Conservation (phyloP, 2,888 invertebrate species). For the Cephus pulcher region DNA sequence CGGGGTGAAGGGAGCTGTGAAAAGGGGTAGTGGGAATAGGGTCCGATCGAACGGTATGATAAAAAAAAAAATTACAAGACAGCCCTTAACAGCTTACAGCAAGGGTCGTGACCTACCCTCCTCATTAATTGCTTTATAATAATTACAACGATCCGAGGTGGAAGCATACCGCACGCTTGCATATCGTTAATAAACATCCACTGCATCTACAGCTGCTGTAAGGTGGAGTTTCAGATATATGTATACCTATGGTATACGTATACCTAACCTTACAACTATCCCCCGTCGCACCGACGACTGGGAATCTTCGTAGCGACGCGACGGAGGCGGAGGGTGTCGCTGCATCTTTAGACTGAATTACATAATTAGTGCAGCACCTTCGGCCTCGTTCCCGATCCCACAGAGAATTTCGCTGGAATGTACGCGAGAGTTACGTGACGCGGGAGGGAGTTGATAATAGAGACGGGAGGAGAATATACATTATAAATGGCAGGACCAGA, state of each 20-base stretch:
- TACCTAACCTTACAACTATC: background rate
- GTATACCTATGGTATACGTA: background rate
- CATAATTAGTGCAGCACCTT: slow-evolving; percentile 29
- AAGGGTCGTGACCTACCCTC: no score
- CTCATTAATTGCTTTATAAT: no score
- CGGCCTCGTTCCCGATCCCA: no score
- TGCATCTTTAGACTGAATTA: slow-evolving; percentile 26
- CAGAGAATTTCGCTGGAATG: no score
- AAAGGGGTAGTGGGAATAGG: background rate
- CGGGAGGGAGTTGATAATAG: no score
- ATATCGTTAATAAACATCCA: slow-evolving; percentile 25
- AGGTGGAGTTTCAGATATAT: slow-evolving; percentile 3
- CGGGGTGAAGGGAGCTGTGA: background rate
- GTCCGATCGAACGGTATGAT: background rate
- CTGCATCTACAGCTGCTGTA: slow-evolving; percentile 21
- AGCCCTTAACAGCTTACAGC: no score
- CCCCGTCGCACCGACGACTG: background rate
- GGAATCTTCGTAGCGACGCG: slow-evolving; percentile 30
- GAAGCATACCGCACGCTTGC: no score
- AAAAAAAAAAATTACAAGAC: no score
- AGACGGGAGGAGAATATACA: background rate
- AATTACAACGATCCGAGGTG: no score
- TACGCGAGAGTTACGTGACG: no score
- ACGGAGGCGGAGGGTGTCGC: background rate
- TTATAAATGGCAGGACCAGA: background rate